Conservation (phyloP, 2,888 invertebrate species). For the Nasonia oneida region DNA sequence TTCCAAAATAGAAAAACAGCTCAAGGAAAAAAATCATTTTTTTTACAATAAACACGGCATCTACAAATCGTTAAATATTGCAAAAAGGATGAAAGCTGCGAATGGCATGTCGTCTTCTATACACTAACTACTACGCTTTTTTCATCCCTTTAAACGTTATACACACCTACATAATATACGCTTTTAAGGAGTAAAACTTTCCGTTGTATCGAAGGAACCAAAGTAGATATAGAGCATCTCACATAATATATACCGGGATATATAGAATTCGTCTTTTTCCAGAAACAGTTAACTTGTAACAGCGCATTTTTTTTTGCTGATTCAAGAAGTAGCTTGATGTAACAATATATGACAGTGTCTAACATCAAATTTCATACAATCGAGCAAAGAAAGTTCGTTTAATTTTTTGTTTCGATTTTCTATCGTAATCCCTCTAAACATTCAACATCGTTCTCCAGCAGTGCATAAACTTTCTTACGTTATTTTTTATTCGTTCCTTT, state of each 20-base stretch:
- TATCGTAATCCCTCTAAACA: constrained; percentile 30
- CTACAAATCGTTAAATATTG: constrained; percentile 32
- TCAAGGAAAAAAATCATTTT: not conserved
- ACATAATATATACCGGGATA: not conserved
- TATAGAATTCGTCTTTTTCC: not conserved
- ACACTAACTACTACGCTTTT: constrained; percentile 15
- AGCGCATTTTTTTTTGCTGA: not conserved
- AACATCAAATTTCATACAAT: constrained; percentile 39
- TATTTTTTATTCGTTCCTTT: not conserved
- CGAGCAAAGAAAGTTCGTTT: not conserved
- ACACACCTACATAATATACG: constrained; percentile 15
- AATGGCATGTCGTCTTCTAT: constrained; percentile 12
- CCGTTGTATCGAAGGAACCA: constrained; percentile 1
- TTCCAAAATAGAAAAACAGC: constrained; percentile 1
- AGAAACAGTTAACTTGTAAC: constrained; percentile 12
- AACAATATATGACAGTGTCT: constrained; percentile 23
- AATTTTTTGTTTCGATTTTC: not conserved
- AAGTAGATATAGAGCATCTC: not conserved
- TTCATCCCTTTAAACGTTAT: not conserved
- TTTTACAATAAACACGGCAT: constrained; percentile 46
- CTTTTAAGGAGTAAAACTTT: constrained; percentile 1
- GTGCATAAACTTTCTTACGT: constrained; percentile 26
- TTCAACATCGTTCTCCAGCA: constrained; percentile 15
- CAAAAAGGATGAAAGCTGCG: constrained; percentile 23
- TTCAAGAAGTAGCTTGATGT: constrained; percentile 11